phyloP scores from a whole-genome alignment of 2,797 vertebrate species.

The Zalophus californianus region DNA sequence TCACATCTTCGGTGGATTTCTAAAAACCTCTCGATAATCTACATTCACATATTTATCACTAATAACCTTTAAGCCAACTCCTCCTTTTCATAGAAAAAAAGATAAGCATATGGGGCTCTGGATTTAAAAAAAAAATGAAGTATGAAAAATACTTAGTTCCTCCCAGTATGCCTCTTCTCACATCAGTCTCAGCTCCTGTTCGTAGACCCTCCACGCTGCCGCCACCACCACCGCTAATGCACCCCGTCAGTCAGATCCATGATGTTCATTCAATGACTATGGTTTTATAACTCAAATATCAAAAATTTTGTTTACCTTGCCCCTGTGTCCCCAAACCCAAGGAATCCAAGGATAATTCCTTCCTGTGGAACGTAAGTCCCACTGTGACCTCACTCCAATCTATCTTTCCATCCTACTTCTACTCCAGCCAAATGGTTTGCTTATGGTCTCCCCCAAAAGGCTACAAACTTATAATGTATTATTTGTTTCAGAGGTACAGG shows the following conservation, averaged over 20 bases:
- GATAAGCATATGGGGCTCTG: background rate
- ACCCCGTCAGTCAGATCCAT: background rate
- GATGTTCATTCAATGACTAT: background rate
- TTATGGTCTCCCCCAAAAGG: background rate
- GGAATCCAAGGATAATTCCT: background rate
- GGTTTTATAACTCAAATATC: constrained; percentile 10
- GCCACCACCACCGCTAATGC: background rate
- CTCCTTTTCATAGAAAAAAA: background rate
- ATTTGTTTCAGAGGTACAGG: no score
- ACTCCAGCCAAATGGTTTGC: background rate
- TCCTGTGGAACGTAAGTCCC: background rate
- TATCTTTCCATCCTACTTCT: background rate
- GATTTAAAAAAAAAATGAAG: background rate
- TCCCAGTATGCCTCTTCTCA: background rate
- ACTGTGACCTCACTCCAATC: background rate
- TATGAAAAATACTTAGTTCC: background rate
- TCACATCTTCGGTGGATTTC: background rate
- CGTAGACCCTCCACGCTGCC: background rate
- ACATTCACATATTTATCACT: background rate
- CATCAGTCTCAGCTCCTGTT: background rate
- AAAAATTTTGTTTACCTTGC: background rate
- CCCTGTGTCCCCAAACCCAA: background rate
- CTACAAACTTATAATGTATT: background rate
- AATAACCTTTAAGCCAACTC: background rate
- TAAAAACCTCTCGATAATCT: background rate